phyloP scores from a whole-genome alignment of 2,797 vertebrate species.

The Picus viridis region DNA sequence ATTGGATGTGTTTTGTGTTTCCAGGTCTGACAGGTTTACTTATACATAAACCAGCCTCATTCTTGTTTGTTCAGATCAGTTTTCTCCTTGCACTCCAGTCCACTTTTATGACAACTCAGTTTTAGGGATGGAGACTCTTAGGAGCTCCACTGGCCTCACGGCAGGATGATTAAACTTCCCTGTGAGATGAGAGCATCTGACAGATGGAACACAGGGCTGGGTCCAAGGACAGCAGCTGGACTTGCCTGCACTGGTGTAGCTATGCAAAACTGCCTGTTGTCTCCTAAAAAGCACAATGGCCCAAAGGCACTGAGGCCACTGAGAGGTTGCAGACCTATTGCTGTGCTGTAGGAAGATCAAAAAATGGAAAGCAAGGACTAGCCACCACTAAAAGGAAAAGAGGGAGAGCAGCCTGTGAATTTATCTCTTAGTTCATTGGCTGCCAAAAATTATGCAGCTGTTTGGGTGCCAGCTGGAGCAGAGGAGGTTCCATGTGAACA shows the following conservation, averaged over 20 bases:
- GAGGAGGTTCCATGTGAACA: no score
- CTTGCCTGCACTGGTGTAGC: background rate
- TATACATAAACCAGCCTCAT: background rate
- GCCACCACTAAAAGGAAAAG: background rate
- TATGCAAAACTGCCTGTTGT: background rate
- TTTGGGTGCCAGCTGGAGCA: background rate
- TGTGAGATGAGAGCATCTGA: background rate
- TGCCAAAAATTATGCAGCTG: background rate
- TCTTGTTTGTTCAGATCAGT: background rate
- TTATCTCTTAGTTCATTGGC: background rate
- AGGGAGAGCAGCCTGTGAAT: background rate
- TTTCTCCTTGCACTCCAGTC: background rate
- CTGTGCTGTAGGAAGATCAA: background rate
- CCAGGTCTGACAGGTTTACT: background rate
- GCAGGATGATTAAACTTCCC: background rate
- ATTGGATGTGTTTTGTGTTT: background rate
- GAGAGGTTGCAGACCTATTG: background rate
- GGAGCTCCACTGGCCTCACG: rapidly evolving
- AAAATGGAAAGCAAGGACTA: background rate
- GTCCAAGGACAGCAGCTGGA: background rate
- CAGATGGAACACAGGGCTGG: background rate
- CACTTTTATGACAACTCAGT: background rate
- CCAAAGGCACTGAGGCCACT: background rate
- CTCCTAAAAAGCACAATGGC: background rate
- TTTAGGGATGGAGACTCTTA: background rate